These are phyloP conservation scores for Nycticryphes semicollaris DNA, from an alignment of 2,113 vertebrate species.

Conservation along the genomic window DNA sequence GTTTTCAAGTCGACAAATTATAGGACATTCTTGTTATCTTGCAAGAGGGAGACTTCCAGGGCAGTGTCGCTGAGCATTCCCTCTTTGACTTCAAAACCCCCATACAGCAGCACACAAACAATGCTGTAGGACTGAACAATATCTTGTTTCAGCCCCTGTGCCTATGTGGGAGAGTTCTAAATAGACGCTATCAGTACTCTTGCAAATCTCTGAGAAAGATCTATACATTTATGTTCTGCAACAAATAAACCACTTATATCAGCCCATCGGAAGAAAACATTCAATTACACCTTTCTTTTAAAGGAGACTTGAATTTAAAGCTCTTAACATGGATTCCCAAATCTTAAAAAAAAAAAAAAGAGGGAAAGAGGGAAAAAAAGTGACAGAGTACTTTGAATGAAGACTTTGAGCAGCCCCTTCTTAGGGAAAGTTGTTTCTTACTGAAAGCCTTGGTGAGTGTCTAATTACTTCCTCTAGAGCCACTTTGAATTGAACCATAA, in stretches of 20 bases:
- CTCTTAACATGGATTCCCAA: not conserved
- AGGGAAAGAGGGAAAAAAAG: not conserved
- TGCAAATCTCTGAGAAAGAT: not conserved
- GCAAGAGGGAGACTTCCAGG: not conserved
- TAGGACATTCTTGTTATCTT: not conserved
- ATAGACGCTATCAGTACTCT: not conserved
- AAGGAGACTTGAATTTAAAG: slow-evolving; percentile 17
- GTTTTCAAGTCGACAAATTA: not conserved
- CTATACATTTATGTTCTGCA: not conserved
- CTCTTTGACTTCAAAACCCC: not conserved
- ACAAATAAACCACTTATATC: not conserved
- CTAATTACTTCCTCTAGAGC: slow-evolving; percentile 42
- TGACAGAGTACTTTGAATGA: not conserved
- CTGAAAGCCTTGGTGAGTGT: slow-evolving; percentile 33
- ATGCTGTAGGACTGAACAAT: not conserved
- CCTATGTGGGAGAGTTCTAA: not conserved
- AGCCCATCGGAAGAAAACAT: not conserved
- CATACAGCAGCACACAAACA: not conserved
- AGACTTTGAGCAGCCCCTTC: slow-evolving; percentile 33
- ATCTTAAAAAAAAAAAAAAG: slow-evolving; percentile 13
- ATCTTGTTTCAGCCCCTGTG: not conserved
- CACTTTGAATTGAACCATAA: slow-evolving; percentile 46
- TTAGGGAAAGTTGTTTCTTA: slow-evolving; percentile 55
- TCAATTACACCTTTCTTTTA: slow-evolving; percentile 23
- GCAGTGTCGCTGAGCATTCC: not conserved